Evolutionary conservation across 2,888 invertebrate genomes (phyloP), one percentile per base, ranked within the genome.

Genomic region (Geotrupes spiniger): DNA sequence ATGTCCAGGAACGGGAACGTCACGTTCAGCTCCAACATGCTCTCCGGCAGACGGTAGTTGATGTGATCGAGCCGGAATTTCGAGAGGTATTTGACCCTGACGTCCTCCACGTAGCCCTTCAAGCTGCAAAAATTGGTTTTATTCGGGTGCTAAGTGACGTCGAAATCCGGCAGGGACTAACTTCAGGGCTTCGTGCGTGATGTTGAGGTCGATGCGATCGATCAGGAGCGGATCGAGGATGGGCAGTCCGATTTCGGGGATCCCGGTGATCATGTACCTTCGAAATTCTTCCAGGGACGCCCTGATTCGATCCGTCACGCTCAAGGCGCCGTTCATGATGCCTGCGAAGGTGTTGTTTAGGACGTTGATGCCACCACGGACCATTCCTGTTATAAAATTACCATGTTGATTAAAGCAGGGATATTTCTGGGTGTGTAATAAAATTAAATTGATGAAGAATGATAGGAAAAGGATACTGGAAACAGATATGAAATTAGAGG

Each of bases 211-310:
- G n/a, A 73, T 64, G 52, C 66, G 63, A 25, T 69, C 68, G 15
- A 74, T 67, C 44, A 66, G 68, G n/a, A 73, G 60, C 2, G 74
- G 74, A 58, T 74, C 74, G 47, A 74, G 58, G 33, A 71, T 65
- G 1, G 74, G 74, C 28, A 74, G 68, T 31, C 70, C 71, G 11
- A 74, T 54, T 63, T 73, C 72, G 4, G 72, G 72, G 36, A 74
- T 71, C 12, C 72, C 72, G 25, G 64, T 63, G 17, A 69, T 61
- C 57, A 74, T 66, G 16, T 65, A 64, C 38, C 62, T 63, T 49
- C 72, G 58, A 45, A 73, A 68, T 52, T 72, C 68, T 55, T 73
- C 71, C 17, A 73, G 56, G 10, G 72, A 49, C 5, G 66, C 64
- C 25, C 67, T 62, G 5, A 72, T 56, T 45, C 70, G 57, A 38